Evolutionary conservation across 1,140 invertebrate genomes (phyloP).

Genomic region (Diabrotica undecimpunctata): DNA sequence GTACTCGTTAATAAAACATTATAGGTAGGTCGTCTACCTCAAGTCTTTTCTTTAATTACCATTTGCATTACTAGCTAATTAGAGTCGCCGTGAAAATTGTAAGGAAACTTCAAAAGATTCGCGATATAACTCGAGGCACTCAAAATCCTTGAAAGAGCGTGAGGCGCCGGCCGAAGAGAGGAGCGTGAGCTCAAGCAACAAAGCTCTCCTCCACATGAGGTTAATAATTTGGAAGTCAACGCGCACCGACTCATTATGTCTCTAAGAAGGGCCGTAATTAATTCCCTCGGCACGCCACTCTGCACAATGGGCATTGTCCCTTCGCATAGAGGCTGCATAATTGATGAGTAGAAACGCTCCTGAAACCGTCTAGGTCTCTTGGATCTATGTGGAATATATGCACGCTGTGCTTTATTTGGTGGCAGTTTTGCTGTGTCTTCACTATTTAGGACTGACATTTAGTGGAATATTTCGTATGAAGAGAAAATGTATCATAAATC

Average conservation of each 20-base stretch:
- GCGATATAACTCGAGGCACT: background rate
- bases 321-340: constrained; percentile 19
- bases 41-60: too few relatives aligned
- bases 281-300: constrained; percentile 16
- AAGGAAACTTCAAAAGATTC: constrained; percentile 4
- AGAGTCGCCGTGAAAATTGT: too few relatives aligned
- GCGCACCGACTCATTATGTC: constrained; percentile 20
- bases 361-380: background rate
- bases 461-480: too few relatives aligned
- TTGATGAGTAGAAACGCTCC: constrained; percentile 9
- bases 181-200: constrained; percentile 10
- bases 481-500: too few relatives aligned
- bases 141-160: constrained; percentile 4
- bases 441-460: too few relatives aligned
- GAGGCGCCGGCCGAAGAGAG: background rate
- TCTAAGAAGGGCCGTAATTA: constrained; percentile 18
- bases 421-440: too few relatives aligned
- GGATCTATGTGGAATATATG: background rate
- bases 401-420: background rate
- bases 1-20: too few relatives aligned
- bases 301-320: constrained; percentile 21
- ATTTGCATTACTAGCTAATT: too few relatives aligned
- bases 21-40: too few relatives aligned
- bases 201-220: constrained; percentile 18
- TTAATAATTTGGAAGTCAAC: constrained; percentile 21